A percentile compares a stretch with the other conserved stretches of the same genome.
Evolutionary conservation across 2,113 vertebrate genomes (phyloP).

Genomic region (Monopterus albus): DNA sequence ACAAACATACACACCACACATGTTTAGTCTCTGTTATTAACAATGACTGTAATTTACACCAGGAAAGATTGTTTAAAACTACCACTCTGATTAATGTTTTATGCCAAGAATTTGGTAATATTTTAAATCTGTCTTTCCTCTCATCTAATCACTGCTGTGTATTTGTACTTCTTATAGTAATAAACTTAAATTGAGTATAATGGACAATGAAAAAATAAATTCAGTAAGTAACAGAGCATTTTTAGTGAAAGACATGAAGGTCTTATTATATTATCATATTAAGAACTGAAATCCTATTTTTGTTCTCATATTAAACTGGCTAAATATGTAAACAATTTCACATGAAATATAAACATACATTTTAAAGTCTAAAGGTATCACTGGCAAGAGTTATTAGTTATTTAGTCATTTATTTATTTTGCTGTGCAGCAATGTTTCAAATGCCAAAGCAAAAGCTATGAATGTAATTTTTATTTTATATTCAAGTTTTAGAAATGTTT

Average conservation of each 20-base stretch:
- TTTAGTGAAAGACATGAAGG: not conserved
- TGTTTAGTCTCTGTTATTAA: conserved; percentile 34
- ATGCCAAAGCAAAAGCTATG: not conserved
- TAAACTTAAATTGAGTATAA: not conserved
- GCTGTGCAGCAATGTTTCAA: not conserved
- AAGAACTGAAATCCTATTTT: not conserved
- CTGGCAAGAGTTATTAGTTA: no score
- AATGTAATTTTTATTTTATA: not conserved
- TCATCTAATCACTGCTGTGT: not conserved
- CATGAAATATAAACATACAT: no score
- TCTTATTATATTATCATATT: not conserved
- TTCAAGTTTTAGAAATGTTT: not conserved
- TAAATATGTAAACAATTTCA: not conserved
- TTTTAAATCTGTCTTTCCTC: not conserved
- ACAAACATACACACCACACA: conserved; percentile 2
- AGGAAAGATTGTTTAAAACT: conserved; percentile 36
- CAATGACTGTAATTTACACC: conserved; percentile 27
- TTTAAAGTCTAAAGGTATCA: no score
- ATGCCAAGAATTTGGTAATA: not conserved
- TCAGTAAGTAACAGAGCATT: not conserved
- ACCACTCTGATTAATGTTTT: not conserved
- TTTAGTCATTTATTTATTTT: no score
- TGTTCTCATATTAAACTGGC: not conserved
- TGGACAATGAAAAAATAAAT: not conserved
- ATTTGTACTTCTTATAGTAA: not conserved